Percentiles rank a stretch among this genome's conserved stretches.
Evolutionary conservation across 2,113 vertebrate genomes (phyloP).

Genomic region (Ammodytes marinus): DNA sequence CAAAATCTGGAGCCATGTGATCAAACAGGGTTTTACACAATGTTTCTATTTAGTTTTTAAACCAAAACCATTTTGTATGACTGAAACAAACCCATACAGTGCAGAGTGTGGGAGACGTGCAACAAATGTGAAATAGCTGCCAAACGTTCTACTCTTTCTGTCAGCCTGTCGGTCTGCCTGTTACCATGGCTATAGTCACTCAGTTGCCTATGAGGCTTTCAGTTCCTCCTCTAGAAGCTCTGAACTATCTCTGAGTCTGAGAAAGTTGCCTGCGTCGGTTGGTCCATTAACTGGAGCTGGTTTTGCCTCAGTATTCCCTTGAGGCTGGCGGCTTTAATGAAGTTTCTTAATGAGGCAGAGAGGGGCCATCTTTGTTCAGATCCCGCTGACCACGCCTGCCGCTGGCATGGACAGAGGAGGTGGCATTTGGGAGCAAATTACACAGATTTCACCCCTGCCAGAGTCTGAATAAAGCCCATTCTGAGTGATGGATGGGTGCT

Average conservation of each 20-base stretch:
- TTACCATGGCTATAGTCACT: conserved; percentile 57
- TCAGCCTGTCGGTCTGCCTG: conserved; percentile 39
- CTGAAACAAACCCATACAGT: conserved; percentile 40
- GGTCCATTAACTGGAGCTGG: conserved; percentile 68
- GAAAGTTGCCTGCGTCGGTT: conserved; percentile 62
- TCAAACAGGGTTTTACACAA: not conserved
- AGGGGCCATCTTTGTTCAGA: conserved; percentile 79
- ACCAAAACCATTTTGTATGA: not conserved
- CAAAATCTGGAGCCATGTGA: not conserved
- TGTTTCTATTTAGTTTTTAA: not conserved
- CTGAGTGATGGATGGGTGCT: conserved; percentile 81
- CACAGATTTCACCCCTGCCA: conserved; percentile 86
- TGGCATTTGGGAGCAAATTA: conserved; percentile 82
- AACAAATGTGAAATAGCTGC: conserved; percentile 62
- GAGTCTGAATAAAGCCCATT: conserved; percentile 76
- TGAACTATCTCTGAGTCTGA: conserved; percentile 58
- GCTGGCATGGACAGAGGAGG: conserved; percentile 72
- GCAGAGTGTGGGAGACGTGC: conserved; percentile 61
- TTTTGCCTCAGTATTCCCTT: conserved; percentile 55
- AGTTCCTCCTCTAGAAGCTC: conserved; percentile 32
- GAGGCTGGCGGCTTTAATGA: conserved; percentile 70
- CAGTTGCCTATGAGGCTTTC: conserved; percentile 31
- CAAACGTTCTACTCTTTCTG: conserved; percentile 59
- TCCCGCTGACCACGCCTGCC: conserved; percentile 71
- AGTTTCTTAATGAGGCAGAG: conserved; percentile 85